Base-by-base conservation (phyloP, 1,140 invertebrate species). In the Hylaeus volcanicus region DNA sequence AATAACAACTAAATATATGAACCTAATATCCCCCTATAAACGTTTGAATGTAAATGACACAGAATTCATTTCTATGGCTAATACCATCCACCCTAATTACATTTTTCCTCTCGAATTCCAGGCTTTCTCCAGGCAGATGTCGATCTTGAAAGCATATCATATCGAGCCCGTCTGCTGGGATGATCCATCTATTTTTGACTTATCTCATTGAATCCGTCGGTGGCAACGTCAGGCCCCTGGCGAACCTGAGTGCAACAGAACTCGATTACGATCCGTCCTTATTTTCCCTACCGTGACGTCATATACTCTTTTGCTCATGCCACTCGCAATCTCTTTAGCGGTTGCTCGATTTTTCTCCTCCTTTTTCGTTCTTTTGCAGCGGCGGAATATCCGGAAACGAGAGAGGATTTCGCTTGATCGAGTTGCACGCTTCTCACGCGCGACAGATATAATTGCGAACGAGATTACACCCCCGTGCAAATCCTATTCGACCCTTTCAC, bases 401-500 rank as follows among this genome's bases (percentile, higher is more conserved):
- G 71, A 74, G 77, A 66, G 77, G 61, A 66, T 74, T 58, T n/a
- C 61, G 61, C 61, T 56, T 26, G 77, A 79, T 79, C 77, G 77
- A n/a, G 71, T 56, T 79, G 71, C 77, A 41, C 61, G 61, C 51
- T 56, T 58, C 70, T 56, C 51, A 26, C 70, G 26, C 51, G 68
- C 58, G 68, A 63, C 75, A 66, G 77, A 79, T 79, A 79, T 79
- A 79, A 79, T 79, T 79, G 71, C 71, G 61, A 79, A 79, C 15
- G 77, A 74, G 77, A 79, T 79, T 74, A 74, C 61, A 65, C 53
- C 77, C 71, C 14, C 71, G 39, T 6, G 70, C 41, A 74, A 79
- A 79, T 79, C 61, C 77, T 55, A 79, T 79, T 79, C 77, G 74
- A 79, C 60, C 61, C 61, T 79, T 74, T 74, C 71, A 74, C 71